Percentiles rank a stretch among this genome's conserved stretches.
Conservation (phyloP, 1,140 invertebrate species). For the Paraescarpia echinospica region DNA sequence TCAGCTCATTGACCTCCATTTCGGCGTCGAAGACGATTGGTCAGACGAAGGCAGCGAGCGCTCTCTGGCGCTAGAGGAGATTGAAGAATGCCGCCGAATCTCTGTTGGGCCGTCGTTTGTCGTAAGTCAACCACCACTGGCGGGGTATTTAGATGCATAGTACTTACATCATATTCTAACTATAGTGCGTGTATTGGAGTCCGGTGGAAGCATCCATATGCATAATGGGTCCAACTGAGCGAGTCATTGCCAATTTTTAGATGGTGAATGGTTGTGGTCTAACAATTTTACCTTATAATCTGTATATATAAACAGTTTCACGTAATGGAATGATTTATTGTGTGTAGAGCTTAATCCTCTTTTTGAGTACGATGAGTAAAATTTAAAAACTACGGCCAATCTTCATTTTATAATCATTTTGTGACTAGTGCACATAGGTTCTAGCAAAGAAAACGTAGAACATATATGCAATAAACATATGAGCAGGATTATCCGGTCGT, state of each 20-base stretch:
- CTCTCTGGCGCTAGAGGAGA: background rate
- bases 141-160: no score
- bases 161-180: no score
- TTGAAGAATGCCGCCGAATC: conserved; percentile 16
- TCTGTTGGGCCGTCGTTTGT: conserved; percentile 26
- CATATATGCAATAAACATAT: background rate
- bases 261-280: no score
- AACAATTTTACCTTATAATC: background rate
- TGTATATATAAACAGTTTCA: background rate
- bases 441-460: background rate
- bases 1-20: conserved; percentile 30
- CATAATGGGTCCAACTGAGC: background rate
- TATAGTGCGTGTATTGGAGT: no score
- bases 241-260: background rate
- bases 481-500: background rate
- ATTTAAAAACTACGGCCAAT: background rate
- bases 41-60: background rate
- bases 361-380: background rate
- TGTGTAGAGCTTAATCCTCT: background rate
- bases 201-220: no score
- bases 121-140: conserved; percentile 15
- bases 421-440: background rate
- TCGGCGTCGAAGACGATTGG: conserved; percentile 27
- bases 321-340: background rate
- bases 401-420: background rate